Evolutionary conservation across 2,113 vertebrate species (phyloP), one percentile per base, ranked within the genome.

Genomic region (Cyanoliseus patagonus): DNA sequence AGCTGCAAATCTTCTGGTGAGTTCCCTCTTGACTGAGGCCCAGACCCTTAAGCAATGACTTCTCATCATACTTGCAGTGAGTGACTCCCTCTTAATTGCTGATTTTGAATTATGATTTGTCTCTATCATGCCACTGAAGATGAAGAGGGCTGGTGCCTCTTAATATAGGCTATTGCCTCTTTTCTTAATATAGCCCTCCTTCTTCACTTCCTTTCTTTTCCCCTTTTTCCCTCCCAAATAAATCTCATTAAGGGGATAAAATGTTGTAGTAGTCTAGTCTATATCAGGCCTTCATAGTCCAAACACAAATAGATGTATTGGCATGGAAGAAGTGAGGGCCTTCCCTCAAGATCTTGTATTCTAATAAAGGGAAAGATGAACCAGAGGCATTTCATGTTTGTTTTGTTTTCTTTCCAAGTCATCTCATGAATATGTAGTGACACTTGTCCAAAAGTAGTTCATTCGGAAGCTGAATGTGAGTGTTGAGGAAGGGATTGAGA

Each of bases 91-190:
- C 30, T 92, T 92, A 82, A 95, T 78, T 92, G 41, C 22, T 84
- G 79, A 44, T 94, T 95, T 92, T 91, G 76, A 92, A 93, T 52
- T 78, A 41, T 20, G 7, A 17, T 68, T 94, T 90, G 10, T 90
- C 37, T 67, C 46, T 78, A 30, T 86, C 64, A 33, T 63, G 35
- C 51, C 7, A 2, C 27, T 46, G 31, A 95, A 95, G 72, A 95
- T 80, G 72, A 83, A 49, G 30, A 81, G 10, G 9, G 19, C 49
- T 86, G 30, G 13, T 74, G 23, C 82, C n/a, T 83, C 55, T 55
- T 72, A 44, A 44, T 44, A 44, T 44, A 44, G 17, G 44, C 18
- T 44, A 44, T 44, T 70, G 23, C 82, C n/a, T 83, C 55, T 55
- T 67, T 7, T 73, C 49, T 83, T 93, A 33, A 44, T 75, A 31